Base-by-base conservation (phyloP, 1,140 invertebrate genomes). In the Achroia grisella region DNA sequence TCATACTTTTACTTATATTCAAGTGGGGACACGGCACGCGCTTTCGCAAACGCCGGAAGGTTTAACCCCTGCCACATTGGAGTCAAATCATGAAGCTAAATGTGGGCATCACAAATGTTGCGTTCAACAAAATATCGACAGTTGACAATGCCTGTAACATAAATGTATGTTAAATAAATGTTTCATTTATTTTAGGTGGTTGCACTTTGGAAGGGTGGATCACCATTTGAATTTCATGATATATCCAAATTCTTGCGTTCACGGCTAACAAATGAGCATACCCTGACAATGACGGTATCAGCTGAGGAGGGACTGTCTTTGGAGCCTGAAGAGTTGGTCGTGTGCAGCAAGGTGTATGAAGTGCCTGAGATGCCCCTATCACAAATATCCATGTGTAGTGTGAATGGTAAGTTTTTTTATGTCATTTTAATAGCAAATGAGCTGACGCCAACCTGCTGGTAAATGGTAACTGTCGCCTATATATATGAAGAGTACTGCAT, bases 151-250 rank as follows among this genome's bases (percentile, higher is more conserved):
- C n/a, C n/a, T n/a, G n/a, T n/a, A 23, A 23, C 30, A 31, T n/a
- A 31, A 2, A 4, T 2, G 2, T 2, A n/a, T 31, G 32, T 48
- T 31, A 12, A 35, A 48, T 17, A 28, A 34, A 40, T 23, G 12
- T 11, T 17, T 30, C 29, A 36, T 30, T 34, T 46, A 11, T 63
- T 62, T 10, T 40, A 83, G 79, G 75, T 80, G 29, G 58, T 78
- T 37, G 79, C 73, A 4, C 52, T 83, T 0, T 83, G 79, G 76
- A 59, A 71, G 54, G 79, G 79, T 0, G 79, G 79, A 10, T 47
- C 62, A 8, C 33, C 70, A n/a, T 44, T 52, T 5, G 71, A 80
- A 30, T 77, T 80, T 14, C 33, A 61, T 0, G 62, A 77, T 15
- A 71, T 83, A 11, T 71, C 65, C 0, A 63, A 65, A 28, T 73